Conservation (phyloP, 1,140 invertebrate species). For the Caerostris extrusa region DNA sequence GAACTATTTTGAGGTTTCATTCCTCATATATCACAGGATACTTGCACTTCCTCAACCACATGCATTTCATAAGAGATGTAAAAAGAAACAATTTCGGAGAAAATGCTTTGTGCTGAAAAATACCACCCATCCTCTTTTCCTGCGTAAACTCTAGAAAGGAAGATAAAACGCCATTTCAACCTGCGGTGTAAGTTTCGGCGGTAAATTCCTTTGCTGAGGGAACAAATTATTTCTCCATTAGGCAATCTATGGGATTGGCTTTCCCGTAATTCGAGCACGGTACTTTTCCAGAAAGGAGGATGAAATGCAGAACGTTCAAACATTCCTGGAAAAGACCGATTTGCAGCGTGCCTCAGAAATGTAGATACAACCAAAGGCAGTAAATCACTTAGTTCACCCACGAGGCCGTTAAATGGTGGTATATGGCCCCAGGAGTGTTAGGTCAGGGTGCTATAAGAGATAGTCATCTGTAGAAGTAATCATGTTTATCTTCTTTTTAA, state of each 20-base stretch:
- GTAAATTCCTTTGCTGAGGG: not conserved
- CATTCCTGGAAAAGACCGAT: slow-evolving; percentile 45
- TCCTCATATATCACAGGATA: not conserved
- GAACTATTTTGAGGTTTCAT: not conserved
- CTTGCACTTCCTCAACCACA: not conserved
- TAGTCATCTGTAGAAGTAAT: slow-evolving; percentile 67
- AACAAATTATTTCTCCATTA: slow-evolving; percentile 35
- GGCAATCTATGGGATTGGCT: not conserved
- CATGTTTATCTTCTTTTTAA: slow-evolving; percentile 74
- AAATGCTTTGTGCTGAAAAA: not conserved
- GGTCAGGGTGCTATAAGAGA: slow-evolving; percentile 52
- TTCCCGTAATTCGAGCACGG: not conserved
- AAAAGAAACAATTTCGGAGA: not conserved
- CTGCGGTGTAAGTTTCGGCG: not conserved
- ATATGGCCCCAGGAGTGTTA: not conserved
- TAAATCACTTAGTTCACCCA: slow-evolving; percentile 54
- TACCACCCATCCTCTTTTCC: not conserved
- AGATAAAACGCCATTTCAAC: slow-evolving; percentile 15
- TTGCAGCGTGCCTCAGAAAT: slow-evolving; percentile 41
- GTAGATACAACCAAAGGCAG: slow-evolving; percentile 9
- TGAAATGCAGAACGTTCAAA: slow-evolving; percentile 19
- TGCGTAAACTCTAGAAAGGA: not conserved
- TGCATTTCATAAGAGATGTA: not conserved
- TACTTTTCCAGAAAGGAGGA: slow-evolving; percentile 13
- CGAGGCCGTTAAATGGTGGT: slow-evolving; percentile 40